phyloP scores from a whole-genome alignment of 2,888 invertebrate species.

The Caenorhabditis auriculariae region DNA sequence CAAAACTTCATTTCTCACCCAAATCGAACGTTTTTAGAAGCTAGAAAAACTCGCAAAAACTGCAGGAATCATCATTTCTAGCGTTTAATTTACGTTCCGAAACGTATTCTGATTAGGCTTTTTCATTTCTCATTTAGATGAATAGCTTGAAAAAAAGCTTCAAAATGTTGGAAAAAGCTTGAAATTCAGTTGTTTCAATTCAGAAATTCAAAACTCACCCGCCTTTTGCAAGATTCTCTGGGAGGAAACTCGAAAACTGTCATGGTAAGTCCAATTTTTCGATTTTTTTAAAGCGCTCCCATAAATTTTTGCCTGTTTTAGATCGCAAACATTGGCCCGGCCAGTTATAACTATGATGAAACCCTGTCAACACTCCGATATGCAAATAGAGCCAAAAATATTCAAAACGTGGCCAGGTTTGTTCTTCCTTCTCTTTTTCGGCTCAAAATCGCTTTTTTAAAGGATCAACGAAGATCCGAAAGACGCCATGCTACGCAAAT shows the following conservation, averaged over 20 bases:
- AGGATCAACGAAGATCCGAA: constrained; percentile 96
- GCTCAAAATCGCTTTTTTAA: background rate
- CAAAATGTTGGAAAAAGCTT: no score
- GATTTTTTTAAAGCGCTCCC: no score
- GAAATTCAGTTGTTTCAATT: background rate
- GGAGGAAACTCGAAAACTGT: constrained; percentile 68
- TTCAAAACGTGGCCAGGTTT: constrained; percentile 65
- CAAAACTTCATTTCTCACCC: no score
- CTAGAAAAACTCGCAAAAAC: no score
- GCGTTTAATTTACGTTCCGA: no score
- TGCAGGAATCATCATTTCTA: no score
- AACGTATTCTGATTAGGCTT: no score
- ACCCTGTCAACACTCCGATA: constrained; percentile 89
- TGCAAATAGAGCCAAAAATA: constrained; percentile 95
- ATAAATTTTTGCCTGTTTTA: no score
- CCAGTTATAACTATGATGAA: constrained; percentile 92
- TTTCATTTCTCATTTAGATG: no score
- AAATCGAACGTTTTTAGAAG: no score
- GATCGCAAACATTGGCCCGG: constrained; percentile 96
- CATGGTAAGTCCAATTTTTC: constrained; percentile 64
- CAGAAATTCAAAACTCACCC: constrained; percentile 90
- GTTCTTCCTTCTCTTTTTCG: background rate
- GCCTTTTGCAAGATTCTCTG: constrained; percentile 90
- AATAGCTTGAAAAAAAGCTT: no score
- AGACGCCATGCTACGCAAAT: constrained; percentile 88